Evolutionary conservation across 1,140 invertebrate species (phyloP).

Genomic region (Habropoda laboriosa): DNA sequence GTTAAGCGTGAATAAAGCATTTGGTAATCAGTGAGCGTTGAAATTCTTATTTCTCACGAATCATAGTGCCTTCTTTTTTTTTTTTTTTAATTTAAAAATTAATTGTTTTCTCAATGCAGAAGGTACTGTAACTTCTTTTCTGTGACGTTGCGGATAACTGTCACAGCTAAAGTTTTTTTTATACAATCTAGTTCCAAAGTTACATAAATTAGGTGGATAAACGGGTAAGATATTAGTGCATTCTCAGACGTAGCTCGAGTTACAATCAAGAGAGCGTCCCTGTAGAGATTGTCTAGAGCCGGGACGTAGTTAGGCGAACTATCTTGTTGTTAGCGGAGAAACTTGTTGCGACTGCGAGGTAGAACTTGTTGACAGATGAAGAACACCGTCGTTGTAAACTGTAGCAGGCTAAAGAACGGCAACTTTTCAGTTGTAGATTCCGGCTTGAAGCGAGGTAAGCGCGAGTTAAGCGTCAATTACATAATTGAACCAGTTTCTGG

Average conservation of each 20-base stretch:
- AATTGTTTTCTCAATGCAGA: no score
- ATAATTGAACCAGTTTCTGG: neutral
- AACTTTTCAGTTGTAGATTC: neutral
- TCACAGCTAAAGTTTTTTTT: no score
- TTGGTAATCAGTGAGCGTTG: no score
- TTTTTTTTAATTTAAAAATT: no score
- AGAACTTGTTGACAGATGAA: slow-evolving; percentile 6
- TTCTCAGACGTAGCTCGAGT: neutral
- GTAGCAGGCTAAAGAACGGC: neutral
- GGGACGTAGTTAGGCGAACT: neutral
- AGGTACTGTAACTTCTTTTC: no score
- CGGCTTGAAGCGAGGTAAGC: neutral
- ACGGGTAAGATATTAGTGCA: neutral
- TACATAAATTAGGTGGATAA: neutral
- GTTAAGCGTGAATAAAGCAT: no score
- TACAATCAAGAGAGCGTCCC: neutral
- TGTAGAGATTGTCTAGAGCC: neutral
- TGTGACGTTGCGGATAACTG: no score
- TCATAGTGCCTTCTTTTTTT: no score
- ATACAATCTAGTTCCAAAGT: no score
- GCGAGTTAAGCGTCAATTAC: neutral
- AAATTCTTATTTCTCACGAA: no score
- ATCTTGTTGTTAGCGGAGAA: slow-evolving; percentile 2
- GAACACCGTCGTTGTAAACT: neutral
- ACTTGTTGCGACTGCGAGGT: neutral